Evolutionary conservation across 2,797 vertebrate species (phyloP), one percentile per base, ranked within the genome.

Genomic region (Pseudomugil gertrudae): DNA sequence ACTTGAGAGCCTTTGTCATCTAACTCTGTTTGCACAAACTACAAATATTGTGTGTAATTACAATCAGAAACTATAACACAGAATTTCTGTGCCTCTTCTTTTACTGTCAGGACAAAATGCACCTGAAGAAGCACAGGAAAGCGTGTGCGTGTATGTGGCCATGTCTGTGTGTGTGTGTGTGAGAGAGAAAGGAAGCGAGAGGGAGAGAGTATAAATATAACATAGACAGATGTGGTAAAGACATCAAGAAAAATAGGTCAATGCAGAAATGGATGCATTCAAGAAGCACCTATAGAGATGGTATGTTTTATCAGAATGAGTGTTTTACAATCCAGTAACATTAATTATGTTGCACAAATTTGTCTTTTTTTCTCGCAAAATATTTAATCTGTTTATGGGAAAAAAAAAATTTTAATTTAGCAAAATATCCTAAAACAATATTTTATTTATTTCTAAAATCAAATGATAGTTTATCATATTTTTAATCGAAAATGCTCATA

Each of bases 1-100:
- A 19, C n/a, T 9, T n/a, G n/a, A 33, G 26, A 29, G 48, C 15
- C 27, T 54, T 32, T 47, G 47, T 30, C 3, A 30, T 67, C 36
- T 45, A 61, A 35, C 35, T 43, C 6, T 21, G n/a, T 67, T 55
- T 69, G 57, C n/a, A 54, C 29, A 38, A 53, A 63, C 40, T 38
- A 11, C 4, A 3, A 21, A 8, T 40, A 38, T 26, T 23, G 6
- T 8, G 2, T 9, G 2, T 47, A 23, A 47, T 10, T 3, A 23
- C 45, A 23, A 47, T 4, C 45, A 47, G 45, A 47, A 47, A 47
- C 33, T 2, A 1, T 23, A 19, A 23, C 43, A 30, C 3, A 30
- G 5, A 60, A 9, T 15, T 32, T 32, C 19, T 23, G 23, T 26
- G 8, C 29, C 19, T 21, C 2, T 21, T 19, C 43, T 19, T 6